These are phyloP conservation scores for Passer domesticus DNA, from an alignment of 2,113 vertebrate genomes.

Conservation along the genomic window DNA sequence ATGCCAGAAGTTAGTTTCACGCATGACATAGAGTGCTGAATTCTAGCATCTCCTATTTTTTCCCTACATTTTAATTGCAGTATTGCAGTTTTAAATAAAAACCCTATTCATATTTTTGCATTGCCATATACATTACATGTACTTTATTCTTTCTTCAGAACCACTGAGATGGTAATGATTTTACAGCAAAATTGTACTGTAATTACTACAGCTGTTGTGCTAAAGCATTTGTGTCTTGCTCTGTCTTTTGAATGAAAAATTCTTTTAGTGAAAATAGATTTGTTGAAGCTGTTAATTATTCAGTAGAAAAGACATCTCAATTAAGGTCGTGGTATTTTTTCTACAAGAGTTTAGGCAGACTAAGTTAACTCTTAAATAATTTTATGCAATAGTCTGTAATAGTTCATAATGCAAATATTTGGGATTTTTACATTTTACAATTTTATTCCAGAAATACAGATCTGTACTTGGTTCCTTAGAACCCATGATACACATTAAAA, in stretches of 20 bases:
- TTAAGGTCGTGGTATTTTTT: background rate
- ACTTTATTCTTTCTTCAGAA: slow-evolving; percentile 6
- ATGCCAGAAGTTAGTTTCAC: slow-evolving; percentile 41
- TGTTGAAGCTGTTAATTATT: slow-evolving; percentile 33
- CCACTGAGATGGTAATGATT: slow-evolving; percentile 32
- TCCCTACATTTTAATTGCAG: slow-evolving; percentile 45
- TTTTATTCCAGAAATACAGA: background rate
- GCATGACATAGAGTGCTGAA: background rate
- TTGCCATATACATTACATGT: slow-evolving; percentile 34
- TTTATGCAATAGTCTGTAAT: background rate
- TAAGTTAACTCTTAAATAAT: background rate
- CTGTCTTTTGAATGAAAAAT: slow-evolving; percentile 13
- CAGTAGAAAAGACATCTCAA: slow-evolving; percentile 1
- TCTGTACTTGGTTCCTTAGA: background rate
- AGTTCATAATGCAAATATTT: background rate
- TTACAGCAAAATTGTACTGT: slow-evolving; percentile 43
- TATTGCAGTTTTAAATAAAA: slow-evolving; percentile 31
- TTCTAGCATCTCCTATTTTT: background rate
- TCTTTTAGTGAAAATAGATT: slow-evolving; percentile 3
- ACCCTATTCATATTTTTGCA: slow-evolving; percentile 25
- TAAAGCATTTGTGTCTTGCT: slow-evolving; percentile 17
- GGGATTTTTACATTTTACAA: background rate
- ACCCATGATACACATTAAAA: background rate
- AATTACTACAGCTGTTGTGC: slow-evolving; percentile 49
- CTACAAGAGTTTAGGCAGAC: background rate